phyloP scores from a whole-genome alignment of 2,113 vertebrate species.

The Shinisaurus crocodilurus region DNA sequence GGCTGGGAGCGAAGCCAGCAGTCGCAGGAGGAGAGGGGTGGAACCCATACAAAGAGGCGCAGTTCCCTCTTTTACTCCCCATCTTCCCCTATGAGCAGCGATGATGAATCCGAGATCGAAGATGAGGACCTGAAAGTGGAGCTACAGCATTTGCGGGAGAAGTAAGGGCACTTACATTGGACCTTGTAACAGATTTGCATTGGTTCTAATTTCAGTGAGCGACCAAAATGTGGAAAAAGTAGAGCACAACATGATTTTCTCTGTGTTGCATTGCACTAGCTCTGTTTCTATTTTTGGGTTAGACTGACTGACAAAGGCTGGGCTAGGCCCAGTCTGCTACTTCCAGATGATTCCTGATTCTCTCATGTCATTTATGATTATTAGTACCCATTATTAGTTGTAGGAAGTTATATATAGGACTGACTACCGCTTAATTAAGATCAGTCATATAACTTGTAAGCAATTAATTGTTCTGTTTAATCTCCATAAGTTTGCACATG shows the following conservation, averaged over 20 bases:
- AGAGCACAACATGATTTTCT: neutral
- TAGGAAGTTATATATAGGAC: neutral
- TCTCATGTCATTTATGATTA: neutral
- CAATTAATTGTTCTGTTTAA: neutral
- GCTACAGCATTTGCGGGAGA: constrained; percentile 87
- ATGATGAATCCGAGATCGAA: constrained; percentile 87
- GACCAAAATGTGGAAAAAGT: neutral
- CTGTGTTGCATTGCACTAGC: neutral
- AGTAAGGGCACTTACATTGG: constrained; percentile 77
- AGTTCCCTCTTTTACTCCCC: constrained; percentile 78
- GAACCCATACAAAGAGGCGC: constrained; percentile 39
- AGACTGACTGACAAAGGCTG: neutral
- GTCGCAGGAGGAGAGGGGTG: constrained; percentile 38
- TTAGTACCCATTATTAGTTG: neutral
- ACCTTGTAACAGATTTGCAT: neutral
- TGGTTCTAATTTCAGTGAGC: neutral
- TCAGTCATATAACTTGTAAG: neutral
- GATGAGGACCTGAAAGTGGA: constrained; percentile 88
- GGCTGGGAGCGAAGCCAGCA: constrained; percentile 65
- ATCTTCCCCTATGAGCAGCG: constrained; percentile 87
- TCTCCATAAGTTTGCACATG: neutral
- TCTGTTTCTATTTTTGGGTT: neutral
- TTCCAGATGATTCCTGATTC: neutral
- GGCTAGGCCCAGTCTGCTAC: neutral
- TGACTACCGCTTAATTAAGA: neutral